Evolutionary conservation across 1,140 invertebrate species (phyloP).

Genomic region (Luehdorfia chinensis): DNA sequence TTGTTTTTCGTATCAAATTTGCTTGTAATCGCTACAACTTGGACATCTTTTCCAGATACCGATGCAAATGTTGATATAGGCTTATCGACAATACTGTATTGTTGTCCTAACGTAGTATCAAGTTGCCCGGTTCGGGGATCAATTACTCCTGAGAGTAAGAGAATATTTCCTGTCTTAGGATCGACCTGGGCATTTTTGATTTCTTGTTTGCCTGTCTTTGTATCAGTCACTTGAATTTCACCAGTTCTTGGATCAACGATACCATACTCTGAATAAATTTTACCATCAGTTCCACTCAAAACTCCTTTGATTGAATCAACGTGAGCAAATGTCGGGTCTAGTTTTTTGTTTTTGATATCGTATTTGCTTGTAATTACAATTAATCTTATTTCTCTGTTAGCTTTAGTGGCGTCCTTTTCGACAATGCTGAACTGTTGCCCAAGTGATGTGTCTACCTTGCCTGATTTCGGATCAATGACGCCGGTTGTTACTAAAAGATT

Average conservation of each 20-base stretch:
- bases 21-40: constrained; percentile 77
- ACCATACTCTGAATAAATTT: constrained; percentile 79
- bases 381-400: constrained; percentile 75
- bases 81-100: constrained; percentile 79
- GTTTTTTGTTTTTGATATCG: constrained; percentile 77
- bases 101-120: constrained; percentile 74
- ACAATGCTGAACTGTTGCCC: constrained; percentile 76
- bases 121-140: constrained; percentile 76
- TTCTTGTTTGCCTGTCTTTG: constrained; percentile 77
- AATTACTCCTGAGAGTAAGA: constrained; percentile 74
- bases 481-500: constrained; percentile 77
- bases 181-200: constrained; percentile 74
- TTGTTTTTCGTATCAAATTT: constrained; percentile 77
- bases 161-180: constrained; percentile 78
- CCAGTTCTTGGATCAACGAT: constrained; percentile 78
- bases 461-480: constrained; percentile 77
- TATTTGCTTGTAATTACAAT: constrained; percentile 79
- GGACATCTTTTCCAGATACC: constrained; percentile 72
- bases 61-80: constrained; percentile 79
- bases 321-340: constrained; percentile 77
- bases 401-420: constrained; percentile 78
- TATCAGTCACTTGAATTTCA: constrained; percentile 76
- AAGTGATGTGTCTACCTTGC: constrained; percentile 75
- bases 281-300: constrained; percentile 76
- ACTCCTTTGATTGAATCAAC: constrained; percentile 78